Base-by-base conservation (phyloP, 2,113 vertebrate species). In the Elephas maximus region DNA sequence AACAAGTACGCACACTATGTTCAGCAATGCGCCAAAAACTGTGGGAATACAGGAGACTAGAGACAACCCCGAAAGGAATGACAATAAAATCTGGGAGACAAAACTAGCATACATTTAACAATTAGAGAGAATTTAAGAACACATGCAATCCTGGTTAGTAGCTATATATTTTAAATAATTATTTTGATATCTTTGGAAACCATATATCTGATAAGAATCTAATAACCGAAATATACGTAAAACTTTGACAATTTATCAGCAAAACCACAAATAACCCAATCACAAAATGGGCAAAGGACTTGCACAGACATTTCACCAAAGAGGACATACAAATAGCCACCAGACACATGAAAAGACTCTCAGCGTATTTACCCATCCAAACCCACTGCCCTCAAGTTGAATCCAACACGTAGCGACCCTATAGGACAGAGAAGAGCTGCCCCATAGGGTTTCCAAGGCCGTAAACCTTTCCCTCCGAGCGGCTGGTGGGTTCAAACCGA, bases 1-100 rank as follows among this genome's bases (percentile, higher is more conserved):
- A 97, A 97, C 94, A 97, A 96, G 95, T 96, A 94, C 8, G 26
- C 45, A 90, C 84, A 82, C 77, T 48, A 17, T 94, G 91, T 81
- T 33, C 60, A 97, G 92, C 87, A 94, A 96, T 81, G 92, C 79
- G 11, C 93, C 3, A 41, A 90, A 92, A 83, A 45, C 94, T 37
- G 63, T 80, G 89, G 76, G 65, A 74, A 60, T 14, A 26, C 65
- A 26, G 79, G 41, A 84, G 79, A 79, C 48, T 0, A 69, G 51
- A 90, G 60, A 60, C 18, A 45, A 94, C 83, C 45, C 45, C 26
- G 2, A 15, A 9, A 8, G 88, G 37, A 2, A 18, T 37, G 87
- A 48, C 94, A n/a, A 41, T 80, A 86, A 95, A 94, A 87, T n/a
- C 93, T 65, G 62, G 41, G 79, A 88, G 18, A 33, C 67, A 67